These are phyloP conservation scores for Caenorhabditis sulstoni DNA, from an alignment of 2,888 invertebrate species.

Conservation along the genomic window DNA sequence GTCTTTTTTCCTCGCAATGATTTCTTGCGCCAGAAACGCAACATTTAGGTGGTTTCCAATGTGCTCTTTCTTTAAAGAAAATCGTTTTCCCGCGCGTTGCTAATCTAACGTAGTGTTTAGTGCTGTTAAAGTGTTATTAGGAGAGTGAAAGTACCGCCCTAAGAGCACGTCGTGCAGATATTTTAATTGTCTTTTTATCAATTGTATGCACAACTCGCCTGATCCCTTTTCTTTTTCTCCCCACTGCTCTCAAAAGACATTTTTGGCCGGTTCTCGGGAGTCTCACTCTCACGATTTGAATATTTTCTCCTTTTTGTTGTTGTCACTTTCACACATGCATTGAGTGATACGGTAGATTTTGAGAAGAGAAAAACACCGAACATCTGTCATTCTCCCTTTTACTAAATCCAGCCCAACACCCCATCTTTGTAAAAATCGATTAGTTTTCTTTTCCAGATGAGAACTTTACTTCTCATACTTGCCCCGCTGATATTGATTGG, in stretches of 20 bases:
- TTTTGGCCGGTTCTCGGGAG: too few relatives aligned
- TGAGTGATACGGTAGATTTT: neutral
- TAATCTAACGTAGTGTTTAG: neutral
- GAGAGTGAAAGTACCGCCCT: slow-evolving; percentile 34
- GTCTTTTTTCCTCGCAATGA: slow-evolving; percentile 30
- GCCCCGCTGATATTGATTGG: neutral
- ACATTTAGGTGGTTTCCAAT: slow-evolving; percentile 15
- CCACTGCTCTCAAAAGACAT: too few relatives aligned
- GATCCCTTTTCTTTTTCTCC: slow-evolving; percentile 24
- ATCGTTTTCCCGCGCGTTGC: too few relatives aligned
- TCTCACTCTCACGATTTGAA: too few relatives aligned
- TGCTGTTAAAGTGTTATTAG: neutral
- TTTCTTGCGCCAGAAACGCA: slow-evolving; percentile 35
- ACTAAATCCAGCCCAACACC: too few relatives aligned
- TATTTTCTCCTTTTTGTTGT: too few relatives aligned
- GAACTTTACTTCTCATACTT: neutral
- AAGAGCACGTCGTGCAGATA: slow-evolving; percentile 38
- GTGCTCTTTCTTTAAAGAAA: neutral
- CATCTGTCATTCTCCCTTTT: too few relatives aligned
- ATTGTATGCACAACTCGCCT: slow-evolving; percentile 43
- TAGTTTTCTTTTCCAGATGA: slow-evolving; percentile 1
- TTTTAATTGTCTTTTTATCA: slow-evolving; percentile 63
- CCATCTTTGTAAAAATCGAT: too few relatives aligned
- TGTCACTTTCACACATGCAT: neutral
- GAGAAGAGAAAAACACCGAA: neutral